These are phyloP conservation scores for Drosophila ogumai DNA, from an alignment of 1,140 invertebrate genomes.

Conservation along the genomic window DNA sequence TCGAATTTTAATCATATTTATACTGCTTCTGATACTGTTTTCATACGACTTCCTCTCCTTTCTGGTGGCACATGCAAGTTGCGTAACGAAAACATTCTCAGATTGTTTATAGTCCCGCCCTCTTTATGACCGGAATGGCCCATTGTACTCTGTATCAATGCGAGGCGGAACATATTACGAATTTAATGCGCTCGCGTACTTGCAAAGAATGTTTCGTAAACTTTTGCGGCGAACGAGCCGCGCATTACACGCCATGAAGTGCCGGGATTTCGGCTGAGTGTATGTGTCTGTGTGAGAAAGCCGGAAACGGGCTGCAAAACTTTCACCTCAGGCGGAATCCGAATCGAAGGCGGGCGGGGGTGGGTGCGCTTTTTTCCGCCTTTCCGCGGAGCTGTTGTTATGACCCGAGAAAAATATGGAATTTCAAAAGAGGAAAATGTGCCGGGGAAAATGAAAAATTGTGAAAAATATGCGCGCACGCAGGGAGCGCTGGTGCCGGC, in stretches of 20 bases:
- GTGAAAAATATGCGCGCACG: slow-evolving; percentile 68
- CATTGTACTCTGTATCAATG: slow-evolving; percentile 55
- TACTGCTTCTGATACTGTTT: neutral
- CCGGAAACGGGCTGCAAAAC: slow-evolving; percentile 80
- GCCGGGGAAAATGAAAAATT: slow-evolving; percentile 73
- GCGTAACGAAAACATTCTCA: slow-evolving; percentile 2
- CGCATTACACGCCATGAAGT: slow-evolving; percentile 69
- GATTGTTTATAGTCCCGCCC: slow-evolving; percentile 34
- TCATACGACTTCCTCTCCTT: neutral
- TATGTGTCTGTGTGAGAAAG: slow-evolving; percentile 26
- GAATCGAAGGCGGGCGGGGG: slow-evolving; percentile 5
- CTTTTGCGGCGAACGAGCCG: slow-evolving; percentile 68
- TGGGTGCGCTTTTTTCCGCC: slow-evolving; percentile 25
- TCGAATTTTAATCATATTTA: neutral
- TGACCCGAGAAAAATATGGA: slow-evolving; percentile 70
- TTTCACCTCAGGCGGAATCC: slow-evolving; percentile 68
- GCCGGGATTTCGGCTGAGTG: slow-evolving; percentile 27
- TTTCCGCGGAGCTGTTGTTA: slow-evolving; percentile 39
- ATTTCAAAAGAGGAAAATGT: slow-evolving; percentile 67
- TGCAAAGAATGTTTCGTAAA: slow-evolving; percentile 69
- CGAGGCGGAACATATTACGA: slow-evolving; percentile 78
- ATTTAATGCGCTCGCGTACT: slow-evolving; percentile 79
- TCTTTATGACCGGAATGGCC: slow-evolving; percentile 32
- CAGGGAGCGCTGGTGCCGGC: slow-evolving; percentile 1
- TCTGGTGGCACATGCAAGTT: neutral